Evolutionary conservation across 2,113 vertebrate species (phyloP).

Genomic region (Scomber colias): DNA sequence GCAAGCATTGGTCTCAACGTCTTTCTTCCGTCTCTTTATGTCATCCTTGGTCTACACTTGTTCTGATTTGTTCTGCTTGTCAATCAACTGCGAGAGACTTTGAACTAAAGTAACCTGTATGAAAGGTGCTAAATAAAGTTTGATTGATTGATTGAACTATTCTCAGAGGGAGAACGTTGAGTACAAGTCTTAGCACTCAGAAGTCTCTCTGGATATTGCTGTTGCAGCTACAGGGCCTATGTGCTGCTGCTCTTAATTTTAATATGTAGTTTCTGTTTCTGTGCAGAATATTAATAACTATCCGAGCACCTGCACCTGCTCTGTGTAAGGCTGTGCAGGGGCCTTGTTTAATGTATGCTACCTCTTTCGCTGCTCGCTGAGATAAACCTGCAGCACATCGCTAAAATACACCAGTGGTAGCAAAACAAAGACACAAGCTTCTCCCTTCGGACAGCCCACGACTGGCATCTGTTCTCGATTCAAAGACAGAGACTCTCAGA

Average conservation of each 20-base stretch:
- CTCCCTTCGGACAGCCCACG: slow-evolving; percentile 3
- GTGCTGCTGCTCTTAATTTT: background rate
- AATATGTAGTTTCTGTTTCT: background rate
- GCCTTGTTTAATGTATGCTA: background rate
- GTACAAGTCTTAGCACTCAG: background rate
- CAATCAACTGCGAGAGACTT: no score
- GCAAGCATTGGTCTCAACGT: no score
- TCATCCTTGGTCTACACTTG: no score
- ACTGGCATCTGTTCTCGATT: slow-evolving; percentile 14
- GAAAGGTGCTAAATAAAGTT: no score
- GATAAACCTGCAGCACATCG: background rate
- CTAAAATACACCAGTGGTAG: background rate
- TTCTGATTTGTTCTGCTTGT: no score
- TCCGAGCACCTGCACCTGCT: background rate
- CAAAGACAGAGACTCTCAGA: slow-evolving; percentile 36
- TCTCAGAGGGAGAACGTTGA: no score
- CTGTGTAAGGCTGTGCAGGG: background rate
- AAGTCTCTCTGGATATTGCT: slow-evolving; percentile 1
- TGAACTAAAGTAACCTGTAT: no score
- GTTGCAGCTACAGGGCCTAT: background rate
- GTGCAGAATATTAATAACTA: background rate
- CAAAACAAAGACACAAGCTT: slow-evolving; percentile 10
- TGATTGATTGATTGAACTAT: no score
- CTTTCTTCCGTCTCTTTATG: no score
- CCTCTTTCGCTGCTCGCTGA: background rate